A percentile compares a stretch with the other conserved stretches of the same genome.
Evolutionary conservation across 2,888 invertebrate species (phyloP).

Genomic region (Scaptomyza polygonia): DNA sequence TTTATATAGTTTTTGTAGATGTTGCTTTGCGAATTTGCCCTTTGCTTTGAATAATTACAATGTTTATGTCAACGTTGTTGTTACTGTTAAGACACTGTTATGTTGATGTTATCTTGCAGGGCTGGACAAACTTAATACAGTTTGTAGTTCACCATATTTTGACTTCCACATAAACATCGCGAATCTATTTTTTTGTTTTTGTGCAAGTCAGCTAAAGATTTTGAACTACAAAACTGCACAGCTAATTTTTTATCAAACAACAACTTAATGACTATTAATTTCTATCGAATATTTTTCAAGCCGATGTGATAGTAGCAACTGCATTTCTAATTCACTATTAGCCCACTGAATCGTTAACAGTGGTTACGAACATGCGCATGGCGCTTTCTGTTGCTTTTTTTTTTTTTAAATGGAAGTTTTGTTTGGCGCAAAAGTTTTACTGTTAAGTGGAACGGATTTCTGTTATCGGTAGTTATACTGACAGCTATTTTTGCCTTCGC

Average conservation of each 20-base stretch:
- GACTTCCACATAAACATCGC: neutral
- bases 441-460: neutral
- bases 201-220: too few relatives aligned
- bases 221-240: too few relatives aligned
- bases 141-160: neutral
- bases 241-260: too few relatives aligned
- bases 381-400: too few relatives aligned
- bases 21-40: constrained; percentile 8
- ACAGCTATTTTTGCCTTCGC: constrained; percentile 3
- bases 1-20: neutral
- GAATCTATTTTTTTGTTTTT: neutral
- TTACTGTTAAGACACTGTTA: constrained; percentile 20
- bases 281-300: too few relatives aligned
- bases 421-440: constrained; percentile 1
- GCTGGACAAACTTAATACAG: constrained; percentile 16
- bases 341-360: neutral
- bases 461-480: neutral
- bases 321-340: neutral
- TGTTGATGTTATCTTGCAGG: constrained; percentile 26
- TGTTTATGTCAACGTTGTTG: constrained; percentile 19
- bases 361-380: neutral
- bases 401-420: neutral
- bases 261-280: too few relatives aligned
- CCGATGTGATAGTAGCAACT: neutral
- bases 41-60: constrained; percentile 17